Conservation (phyloP, 2,797 vertebrate species). For the Tamandua tetradactyla region DNA sequence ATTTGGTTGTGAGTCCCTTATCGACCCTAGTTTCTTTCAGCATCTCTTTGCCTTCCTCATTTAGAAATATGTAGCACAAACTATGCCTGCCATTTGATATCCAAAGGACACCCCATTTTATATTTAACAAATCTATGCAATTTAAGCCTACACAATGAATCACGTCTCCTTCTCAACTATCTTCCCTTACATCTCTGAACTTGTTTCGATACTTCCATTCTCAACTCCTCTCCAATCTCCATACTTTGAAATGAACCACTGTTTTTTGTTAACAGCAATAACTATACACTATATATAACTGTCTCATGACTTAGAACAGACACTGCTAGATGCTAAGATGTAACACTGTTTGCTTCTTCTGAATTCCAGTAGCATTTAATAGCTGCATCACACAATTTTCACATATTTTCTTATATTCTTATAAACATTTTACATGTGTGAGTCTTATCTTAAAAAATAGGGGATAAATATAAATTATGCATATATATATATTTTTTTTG, state of each 20-base stretch:
- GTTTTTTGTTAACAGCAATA: not conserved
- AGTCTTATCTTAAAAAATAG: not conserved
- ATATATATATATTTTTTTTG: no score
- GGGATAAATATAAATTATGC: not conserved
- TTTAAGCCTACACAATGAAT: not conserved
- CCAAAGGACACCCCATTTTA: not conserved
- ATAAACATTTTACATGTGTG: not conserved
- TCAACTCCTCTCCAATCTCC: not conserved
- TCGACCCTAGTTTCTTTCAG: not conserved
- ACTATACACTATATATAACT: not conserved
- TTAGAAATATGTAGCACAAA: not conserved
- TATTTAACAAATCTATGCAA: not conserved
- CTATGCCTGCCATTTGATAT: not conserved
- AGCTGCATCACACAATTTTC: not conserved
- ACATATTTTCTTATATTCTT: not conserved
- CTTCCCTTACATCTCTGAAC: not conserved
- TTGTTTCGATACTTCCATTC: not conserved
- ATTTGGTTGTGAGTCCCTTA: not conserved
- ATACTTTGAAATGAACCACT: not conserved
- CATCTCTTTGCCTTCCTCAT: not conserved
- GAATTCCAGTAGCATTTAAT: no score
- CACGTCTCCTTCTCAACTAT: not conserved
- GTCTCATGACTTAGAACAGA: not conserved
- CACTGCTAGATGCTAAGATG: not conserved
- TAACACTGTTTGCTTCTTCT: no score